Conservation (phyloP, 2,797 vertebrate species). For the Ibycter americanus region DNA sequence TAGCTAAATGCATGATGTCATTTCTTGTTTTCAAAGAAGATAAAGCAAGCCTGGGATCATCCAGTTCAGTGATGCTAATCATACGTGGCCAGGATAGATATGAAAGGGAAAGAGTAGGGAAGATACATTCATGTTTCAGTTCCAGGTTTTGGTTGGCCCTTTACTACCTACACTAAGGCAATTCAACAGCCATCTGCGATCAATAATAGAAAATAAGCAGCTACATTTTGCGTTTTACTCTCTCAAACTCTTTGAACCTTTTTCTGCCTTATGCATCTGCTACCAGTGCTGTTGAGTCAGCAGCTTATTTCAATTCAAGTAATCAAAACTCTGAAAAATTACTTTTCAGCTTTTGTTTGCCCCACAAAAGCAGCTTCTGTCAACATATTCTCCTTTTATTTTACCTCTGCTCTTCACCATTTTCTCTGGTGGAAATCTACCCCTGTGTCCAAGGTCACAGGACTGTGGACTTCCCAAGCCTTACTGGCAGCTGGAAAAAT, state of each 20-base stretch:
- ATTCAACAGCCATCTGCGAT: not conserved
- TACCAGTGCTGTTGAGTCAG: conserved; percentile 41
- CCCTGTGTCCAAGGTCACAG: not conserved
- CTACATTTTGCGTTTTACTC: not conserved
- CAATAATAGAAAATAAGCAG: conserved; percentile 19
- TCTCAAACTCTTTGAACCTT: conserved; percentile 4
- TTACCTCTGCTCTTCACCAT: not conserved
- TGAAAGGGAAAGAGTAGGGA: not conserved
- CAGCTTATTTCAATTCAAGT: conserved; percentile 40
- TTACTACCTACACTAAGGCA: not conserved
- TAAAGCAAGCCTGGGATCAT: not conserved
- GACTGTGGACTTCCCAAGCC: not conserved
- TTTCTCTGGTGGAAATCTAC: not conserved
- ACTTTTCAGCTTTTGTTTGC: conserved; percentile 21
- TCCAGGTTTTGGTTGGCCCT: not conserved
- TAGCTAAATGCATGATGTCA: not conserved
- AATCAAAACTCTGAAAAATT: conserved; percentile 43
- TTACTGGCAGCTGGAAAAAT: conserved; percentile 7
- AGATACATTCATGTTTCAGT: not conserved
- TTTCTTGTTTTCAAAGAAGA: not conserved
- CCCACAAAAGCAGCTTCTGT: not conserved
- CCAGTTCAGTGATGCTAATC: not conserved
- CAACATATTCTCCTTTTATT: not conserved
- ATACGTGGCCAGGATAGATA: not conserved
- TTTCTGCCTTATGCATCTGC: conserved; percentile 13